Conservation (phyloP, 2,113 vertebrate species). For the Trochalopteron elliotii region DNA sequence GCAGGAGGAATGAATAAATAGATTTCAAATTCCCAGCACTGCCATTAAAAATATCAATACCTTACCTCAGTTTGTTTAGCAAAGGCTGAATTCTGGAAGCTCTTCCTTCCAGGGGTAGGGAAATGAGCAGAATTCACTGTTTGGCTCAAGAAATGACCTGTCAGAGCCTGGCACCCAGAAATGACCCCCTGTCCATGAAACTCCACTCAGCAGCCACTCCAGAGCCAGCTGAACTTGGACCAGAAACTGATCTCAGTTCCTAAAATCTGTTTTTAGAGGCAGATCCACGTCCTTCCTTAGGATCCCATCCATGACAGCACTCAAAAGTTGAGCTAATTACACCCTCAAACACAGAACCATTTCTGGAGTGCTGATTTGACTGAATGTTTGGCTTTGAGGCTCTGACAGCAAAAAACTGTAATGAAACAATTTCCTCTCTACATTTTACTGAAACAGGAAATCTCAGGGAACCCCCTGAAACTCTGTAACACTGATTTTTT, state of each 20-base stretch:
- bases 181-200: fast-evolving
- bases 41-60: background rate
- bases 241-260: background rate
- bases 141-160: background rate
- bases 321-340: background rate
- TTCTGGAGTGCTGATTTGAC: background rate
- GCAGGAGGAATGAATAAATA: background rate
- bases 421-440: background rate
- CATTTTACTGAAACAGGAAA: background rate
- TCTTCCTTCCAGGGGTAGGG: background rate
- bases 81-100: background rate
- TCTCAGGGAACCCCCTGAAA: background rate
- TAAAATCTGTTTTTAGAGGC: background rate
- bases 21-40: background rate
- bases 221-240: background rate
- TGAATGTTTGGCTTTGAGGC: background rate
- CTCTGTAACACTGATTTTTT: background rate
- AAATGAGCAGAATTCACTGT: background rate
- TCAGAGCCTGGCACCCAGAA: background rate
- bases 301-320: background rate
- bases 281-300: background rate
- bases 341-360: background rate
- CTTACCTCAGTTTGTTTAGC: background rate
- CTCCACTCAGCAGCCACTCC: background rate
- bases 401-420: fast-evolving